Conservation (phyloP, 2,888 invertebrate genomes). For the Platycheirus rosarum region DNA sequence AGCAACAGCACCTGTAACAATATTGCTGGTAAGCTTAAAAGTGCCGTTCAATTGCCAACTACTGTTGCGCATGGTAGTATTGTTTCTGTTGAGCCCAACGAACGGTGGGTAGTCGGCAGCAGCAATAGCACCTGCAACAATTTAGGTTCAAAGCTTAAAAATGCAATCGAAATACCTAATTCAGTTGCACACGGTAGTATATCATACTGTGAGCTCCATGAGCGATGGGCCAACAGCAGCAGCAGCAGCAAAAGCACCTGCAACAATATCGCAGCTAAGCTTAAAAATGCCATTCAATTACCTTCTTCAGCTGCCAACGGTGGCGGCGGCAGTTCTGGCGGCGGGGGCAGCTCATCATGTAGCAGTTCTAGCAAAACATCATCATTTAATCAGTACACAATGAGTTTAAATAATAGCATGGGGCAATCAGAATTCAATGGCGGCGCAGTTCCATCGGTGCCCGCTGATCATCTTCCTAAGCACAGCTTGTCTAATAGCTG, state of each 20-base stretch:
- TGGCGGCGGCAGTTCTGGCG: conserved; percentile 7
- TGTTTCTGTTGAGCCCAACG: conserved; percentile 35
- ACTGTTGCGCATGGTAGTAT: conserved; percentile 51
- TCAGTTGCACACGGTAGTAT: conserved; percentile 46
- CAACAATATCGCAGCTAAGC: conserved; percentile 61
- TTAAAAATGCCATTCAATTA: conserved; percentile 61
- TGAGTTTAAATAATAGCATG: conserved; percentile 65
- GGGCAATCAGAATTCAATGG: conserved; percentile 45
- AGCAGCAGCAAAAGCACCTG: conserved; percentile 48
- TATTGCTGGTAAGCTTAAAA: conserved; percentile 67
- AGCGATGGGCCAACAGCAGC: conserved; percentile 51
- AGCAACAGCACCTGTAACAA: conserved; percentile 61
- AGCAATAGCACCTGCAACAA: conserved; percentile 40
- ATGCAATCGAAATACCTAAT: conserved; percentile 19
- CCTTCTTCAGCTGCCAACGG: conserved; percentile 55
- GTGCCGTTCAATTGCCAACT: conserved; percentile 54
- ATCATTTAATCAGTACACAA: conserved; percentile 65
- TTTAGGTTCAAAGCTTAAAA: conserved; percentile 16
- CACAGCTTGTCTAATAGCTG: conserved; percentile 48
- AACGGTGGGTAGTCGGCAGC: conserved; percentile 24
- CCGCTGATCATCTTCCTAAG: conserved; percentile 57
- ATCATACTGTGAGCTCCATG: conserved; percentile 53
- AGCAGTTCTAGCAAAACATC: conserved; percentile 74
- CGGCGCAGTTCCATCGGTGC: conserved; percentile 50
- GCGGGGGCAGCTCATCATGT: conserved; percentile 66